A percentile compares a stretch with the other conserved stretches of the same genome.
Conservation (phyloP, 2,888 invertebrate species). For the Phrixothrix hirtus region DNA sequence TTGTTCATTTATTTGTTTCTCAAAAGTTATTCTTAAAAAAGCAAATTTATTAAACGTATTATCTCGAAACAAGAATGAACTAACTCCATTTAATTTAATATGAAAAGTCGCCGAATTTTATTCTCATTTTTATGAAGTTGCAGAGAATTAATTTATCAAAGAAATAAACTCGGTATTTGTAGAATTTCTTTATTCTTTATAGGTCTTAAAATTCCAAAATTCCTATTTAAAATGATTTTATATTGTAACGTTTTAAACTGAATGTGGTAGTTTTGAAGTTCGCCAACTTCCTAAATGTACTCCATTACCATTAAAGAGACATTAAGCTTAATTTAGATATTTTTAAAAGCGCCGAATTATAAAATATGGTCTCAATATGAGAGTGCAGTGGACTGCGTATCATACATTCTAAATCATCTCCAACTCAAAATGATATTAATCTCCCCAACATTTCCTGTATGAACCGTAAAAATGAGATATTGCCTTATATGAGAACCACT, state of each 20-base stretch:
- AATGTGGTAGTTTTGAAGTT: background rate
- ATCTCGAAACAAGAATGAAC: background rate
- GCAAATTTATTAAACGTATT: background rate
- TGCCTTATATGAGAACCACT: slow-evolving; percentile 31
- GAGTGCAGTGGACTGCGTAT: slow-evolving; percentile 14
- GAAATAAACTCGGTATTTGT: too few relatives aligned
- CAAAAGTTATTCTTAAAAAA: too few relatives aligned
- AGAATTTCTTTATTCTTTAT: too few relatives aligned
- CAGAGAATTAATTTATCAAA: too few relatives aligned
- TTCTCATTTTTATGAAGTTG: too few relatives aligned
- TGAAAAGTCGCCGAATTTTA: too few relatives aligned
- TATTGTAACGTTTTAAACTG: background rate
- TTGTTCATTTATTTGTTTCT: too few relatives aligned
- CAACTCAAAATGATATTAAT: slow-evolving; percentile 45
- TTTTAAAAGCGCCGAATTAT: slow-evolving; percentile 32
- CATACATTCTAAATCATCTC: slow-evolving; percentile 29
- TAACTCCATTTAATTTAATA: background rate
- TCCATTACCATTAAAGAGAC: slow-evolving; percentile 26
- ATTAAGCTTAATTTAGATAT: slow-evolving; percentile 23
- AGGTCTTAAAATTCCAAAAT: too few relatives aligned
- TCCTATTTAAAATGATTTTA: too few relatives aligned
- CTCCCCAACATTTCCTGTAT: slow-evolving; percentile 46
- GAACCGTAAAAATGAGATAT: slow-evolving; percentile 44
- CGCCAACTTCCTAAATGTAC: background rate
- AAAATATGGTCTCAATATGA: slow-evolving; percentile 26